phyloP scores from a whole-genome alignment of 2,888 invertebrate genomes.

The Temnothorax unifasciatus region DNA sequence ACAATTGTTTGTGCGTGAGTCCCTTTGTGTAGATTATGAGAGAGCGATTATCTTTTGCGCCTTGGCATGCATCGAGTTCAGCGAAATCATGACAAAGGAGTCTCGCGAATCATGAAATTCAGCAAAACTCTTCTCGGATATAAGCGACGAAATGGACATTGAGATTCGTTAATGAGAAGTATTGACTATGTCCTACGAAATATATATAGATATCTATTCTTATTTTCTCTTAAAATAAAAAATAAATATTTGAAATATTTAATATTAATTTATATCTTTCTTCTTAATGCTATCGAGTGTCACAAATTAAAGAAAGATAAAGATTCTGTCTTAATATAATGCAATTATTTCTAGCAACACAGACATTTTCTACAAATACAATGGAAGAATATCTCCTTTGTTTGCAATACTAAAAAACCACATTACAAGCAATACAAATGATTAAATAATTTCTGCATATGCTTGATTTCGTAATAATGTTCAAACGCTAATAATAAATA shows the following conservation, averaged over 20 bases:
- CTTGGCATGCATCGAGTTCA: conserved; percentile 7
- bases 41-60: not conserved
- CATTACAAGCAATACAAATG: not conserved
- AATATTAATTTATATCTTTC: not conserved
- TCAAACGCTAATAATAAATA: not conserved
- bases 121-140: conserved; percentile 27
- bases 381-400: not conserved
- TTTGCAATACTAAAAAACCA: not conserved
- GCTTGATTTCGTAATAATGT: conserved; percentile 2
- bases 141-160: not conserved
- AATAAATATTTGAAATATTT: conserved; percentile 7
- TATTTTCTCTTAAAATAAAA: not conserved
- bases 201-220: not conserved
- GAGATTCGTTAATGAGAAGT: conserved; percentile 21
- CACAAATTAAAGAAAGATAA: not conserved
- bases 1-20: not conserved
- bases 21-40: not conserved
- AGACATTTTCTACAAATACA: not conserved
- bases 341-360: not conserved
- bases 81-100: conserved; percentile 19
- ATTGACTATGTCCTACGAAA: not conserved
- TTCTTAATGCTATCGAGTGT: not conserved
- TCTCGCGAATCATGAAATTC: conserved; percentile 11
- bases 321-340: not conserved
- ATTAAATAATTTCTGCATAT: not conserved